Evolutionary conservation across 2,113 vertebrate species (phyloP), one percentile per base, ranked within the genome.

Genomic region (Pachypanchax playfairii): DNA sequence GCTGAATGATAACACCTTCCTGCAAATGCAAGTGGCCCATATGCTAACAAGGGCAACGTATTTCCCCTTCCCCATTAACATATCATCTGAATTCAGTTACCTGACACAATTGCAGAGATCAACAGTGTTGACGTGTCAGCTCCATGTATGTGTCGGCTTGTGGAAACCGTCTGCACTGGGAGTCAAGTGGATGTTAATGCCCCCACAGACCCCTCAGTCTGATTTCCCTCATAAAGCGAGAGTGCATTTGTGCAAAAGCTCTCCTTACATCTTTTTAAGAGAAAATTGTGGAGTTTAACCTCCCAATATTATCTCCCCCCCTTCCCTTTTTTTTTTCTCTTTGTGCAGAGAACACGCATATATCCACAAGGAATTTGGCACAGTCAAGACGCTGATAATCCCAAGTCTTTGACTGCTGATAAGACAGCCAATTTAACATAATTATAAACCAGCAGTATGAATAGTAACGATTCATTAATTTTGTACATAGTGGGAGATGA

Each of bases 181-280:
- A 93, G 91, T 92, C 90, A 92, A 92, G 90, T 92, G 89, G 87
- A 90, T 91, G 86, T 89, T 90, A 91, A 92, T 89, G 87, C 89
- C 85, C 28, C 89, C 77, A 59, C 82, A 84, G 86, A 87, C 70
- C 80, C 53, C 12, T 81, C 84, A 51, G 77, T 77, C 85, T 80
- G 73, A 85, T 90, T 90, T 83, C 67, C 76, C 87, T 90, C 84
- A 88, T 88, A 90, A 90, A 88, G 84, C 79, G 73, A 35, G 22
- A 75, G 81, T 65, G 61, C 82, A 87, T 88, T 89, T 87, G 83
- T 85, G 84, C 76, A 79, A 65, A 63, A 70, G 81, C 86, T 85
- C 86, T 86, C 62, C 80, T 89, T 88, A 84, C 83, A 85, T 89
- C 86, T 88, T 89, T 51, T 91, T 88, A 88, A 90, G 83, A 84